Conservation (phyloP, 2,888 invertebrate genomes). For the Liodrosophila aerea region DNA sequence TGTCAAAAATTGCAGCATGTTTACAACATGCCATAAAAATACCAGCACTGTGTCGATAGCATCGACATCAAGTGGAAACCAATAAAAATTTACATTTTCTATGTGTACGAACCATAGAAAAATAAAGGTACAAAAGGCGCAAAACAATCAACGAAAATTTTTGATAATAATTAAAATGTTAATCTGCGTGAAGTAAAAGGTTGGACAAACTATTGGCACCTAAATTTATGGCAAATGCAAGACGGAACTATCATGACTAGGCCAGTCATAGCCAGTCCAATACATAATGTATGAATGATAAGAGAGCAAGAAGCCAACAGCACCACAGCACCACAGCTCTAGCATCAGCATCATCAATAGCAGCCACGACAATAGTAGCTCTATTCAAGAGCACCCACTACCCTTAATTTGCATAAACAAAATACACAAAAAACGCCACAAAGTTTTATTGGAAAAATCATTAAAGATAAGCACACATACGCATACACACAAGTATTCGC, state of each 20-base stretch:
- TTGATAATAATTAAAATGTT: slow-evolving; percentile 77
- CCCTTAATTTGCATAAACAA: slow-evolving; percentile 61
- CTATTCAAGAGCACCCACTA: slow-evolving; percentile 77
- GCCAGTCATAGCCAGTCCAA: slow-evolving; percentile 41
- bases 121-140: slow-evolving; percentile 34
- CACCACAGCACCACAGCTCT: slow-evolving; percentile 2
- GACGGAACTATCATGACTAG: slow-evolving; percentile 63
- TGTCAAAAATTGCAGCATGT: slow-evolving; percentile 48
- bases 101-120: slow-evolving; percentile 15
- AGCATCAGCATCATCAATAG: slow-evolving; percentile 35
- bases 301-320: slow-evolving; percentile 37
- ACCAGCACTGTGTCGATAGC: slow-evolving; percentile 45
- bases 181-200: slow-evolving; percentile 76
- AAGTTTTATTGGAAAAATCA: slow-evolving; percentile 41
- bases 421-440: slow-evolving; percentile 20
- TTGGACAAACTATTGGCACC: slow-evolving; percentile 77
- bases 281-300: slow-evolving; percentile 73
- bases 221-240: slow-evolving; percentile 73
- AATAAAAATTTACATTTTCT: slow-evolving; percentile 59
- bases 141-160: slow-evolving; percentile 61
- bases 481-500: slow-evolving; percentile 4
- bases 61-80: slow-evolving; percentile 52
- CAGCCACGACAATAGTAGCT: slow-evolving; percentile 38
- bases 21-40: slow-evolving; percentile 57
- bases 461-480: slow-evolving; percentile 33